These are phyloP conservation scores for Mystacornis crossleyi DNA, from an alignment of 2,113 vertebrate genomes.

Conservation along the genomic window DNA sequence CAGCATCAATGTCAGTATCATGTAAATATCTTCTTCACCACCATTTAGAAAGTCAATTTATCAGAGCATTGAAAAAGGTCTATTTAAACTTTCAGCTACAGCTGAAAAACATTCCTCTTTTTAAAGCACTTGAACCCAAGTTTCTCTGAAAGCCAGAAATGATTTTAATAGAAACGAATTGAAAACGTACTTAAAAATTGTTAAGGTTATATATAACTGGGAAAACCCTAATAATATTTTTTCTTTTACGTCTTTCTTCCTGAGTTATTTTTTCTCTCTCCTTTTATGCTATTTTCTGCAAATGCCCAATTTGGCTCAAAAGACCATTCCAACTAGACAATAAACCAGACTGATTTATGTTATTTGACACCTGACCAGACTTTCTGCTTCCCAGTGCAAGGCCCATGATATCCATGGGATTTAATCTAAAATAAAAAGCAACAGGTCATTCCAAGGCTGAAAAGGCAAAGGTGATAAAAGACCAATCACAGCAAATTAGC, in stretches of 20 bases:
- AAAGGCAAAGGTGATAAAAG: neutral
- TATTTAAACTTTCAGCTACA: neutral
- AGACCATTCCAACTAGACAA: neutral
- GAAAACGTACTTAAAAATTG: neutral
- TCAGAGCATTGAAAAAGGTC: neutral
- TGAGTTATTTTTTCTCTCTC: neutral
- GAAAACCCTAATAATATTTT: neutral
- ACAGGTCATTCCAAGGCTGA: neutral
- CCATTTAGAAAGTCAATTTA: neutral
- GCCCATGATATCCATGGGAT: neutral
- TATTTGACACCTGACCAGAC: neutral
- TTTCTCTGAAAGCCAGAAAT: neutral
- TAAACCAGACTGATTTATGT: accelerated
- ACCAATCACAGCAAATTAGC: neutral
- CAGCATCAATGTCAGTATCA: neutral
- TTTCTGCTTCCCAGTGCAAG: neutral
- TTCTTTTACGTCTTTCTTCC: neutral
- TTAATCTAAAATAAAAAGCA: neutral
- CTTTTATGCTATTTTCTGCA: neutral
- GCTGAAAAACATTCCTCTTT: neutral
- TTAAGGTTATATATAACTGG: neutral
- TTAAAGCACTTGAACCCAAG: neutral
- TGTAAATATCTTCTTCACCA: neutral
- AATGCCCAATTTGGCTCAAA: neutral
- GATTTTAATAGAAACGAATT: neutral